Evolutionary conservation across 53 echinoderm and acorn worm species (phyloP).

Genomic region (Hippasteria phrygiana): DNA sequence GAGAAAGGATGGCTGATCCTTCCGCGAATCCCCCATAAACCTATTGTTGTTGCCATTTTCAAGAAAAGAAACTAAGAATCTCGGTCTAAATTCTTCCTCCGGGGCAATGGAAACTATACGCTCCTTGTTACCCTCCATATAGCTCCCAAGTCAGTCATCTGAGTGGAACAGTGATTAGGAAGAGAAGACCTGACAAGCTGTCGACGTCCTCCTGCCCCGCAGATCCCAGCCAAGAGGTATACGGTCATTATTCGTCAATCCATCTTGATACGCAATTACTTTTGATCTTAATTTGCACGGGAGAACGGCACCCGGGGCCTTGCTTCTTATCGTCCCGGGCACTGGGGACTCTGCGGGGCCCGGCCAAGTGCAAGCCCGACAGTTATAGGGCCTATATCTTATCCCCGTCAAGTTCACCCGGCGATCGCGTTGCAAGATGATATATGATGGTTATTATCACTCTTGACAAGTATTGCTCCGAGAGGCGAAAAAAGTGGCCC

Average conservation of each 20-base stretch:
- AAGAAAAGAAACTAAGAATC: not conserved
- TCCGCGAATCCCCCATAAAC: too few species aligned
- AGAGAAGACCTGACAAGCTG: slow-evolving; percentile 35
- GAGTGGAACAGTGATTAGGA: not conserved
- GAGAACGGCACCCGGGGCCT: not conserved
- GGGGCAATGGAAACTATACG: not conserved
- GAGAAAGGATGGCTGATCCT: too few species aligned
- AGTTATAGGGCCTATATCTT: not conserved
- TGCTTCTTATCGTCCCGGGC: slow-evolving; percentile 25
- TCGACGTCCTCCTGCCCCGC: not conserved
- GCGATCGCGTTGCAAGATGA: slow-evolving; percentile 66
- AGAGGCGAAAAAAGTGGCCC: not conserved
- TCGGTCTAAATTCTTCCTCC: not conserved
- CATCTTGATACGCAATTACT: slow-evolving; percentile 62
- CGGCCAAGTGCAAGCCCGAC: slow-evolving; percentile 33
- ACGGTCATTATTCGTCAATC: slow-evolving; percentile 37
- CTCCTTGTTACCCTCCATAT: not conserved
- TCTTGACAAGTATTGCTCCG: slow-evolving; percentile 59
- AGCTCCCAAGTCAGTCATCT: slow-evolving; percentile 6
- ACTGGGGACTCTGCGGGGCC: slow-evolving; percentile 24
- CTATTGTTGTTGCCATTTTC: too few species aligned
- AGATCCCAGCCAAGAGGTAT: slow-evolving; percentile 39
- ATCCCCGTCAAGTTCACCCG: slow-evolving; percentile 15
- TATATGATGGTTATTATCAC: slow-evolving; percentile 53
- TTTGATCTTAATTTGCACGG: slow-evolving; percentile 52